Base-by-base conservation (phyloP, 2,888 invertebrate genomes). In the Drosophila infuscata region DNA sequence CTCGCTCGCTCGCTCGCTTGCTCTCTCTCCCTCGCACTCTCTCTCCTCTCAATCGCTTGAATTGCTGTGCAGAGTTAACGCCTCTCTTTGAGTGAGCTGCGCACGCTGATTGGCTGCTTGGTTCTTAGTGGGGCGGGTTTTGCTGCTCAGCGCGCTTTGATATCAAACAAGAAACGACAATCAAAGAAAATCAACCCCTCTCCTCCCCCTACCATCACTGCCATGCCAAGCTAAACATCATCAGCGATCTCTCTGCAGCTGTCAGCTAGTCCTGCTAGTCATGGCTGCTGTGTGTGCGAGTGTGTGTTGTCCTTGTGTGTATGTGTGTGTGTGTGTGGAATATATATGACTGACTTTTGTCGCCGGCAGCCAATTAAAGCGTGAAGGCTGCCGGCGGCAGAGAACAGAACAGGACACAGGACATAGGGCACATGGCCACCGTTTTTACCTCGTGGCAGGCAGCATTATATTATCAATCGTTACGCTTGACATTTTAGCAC, bases 361-460 rank as follows among this genome's bases (percentile, higher is more conserved):
- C 88, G 88, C 78, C 83, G 81, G 88, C 88, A 85, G 84, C 87
- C 89, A 88, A 92, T 92, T 91, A 92, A 92, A 93, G 90, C 93
- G 92, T 93, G 93, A 93, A 93, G 92, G 92, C 92, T 92, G 91
- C 87, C 76, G 83, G 59, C 84, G 72, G 72, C 59, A 57, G 61
- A 46, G 70, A 46, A 43, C 51, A 43, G 56, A 32, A 35, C 60
- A n/a, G 54, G 48, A 51, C 17, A 25, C 48, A 12, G 36, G 46
- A 48, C 35, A 58, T 81, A 83, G 88, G 84, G 74, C 74, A 82
- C 71, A 69, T 33, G 72, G 70, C 78, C 82, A 74, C 58, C 53
- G 65, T 67, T 74, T 62, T 66, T 80, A 74, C 71, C 76, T 80
- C 82, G 70, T 66, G 46, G 46, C 46, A 46, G 15, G 67, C 72